Base-by-base conservation (phyloP, 2,113 vertebrate species). In the Phoxinus phoxinus region DNA sequence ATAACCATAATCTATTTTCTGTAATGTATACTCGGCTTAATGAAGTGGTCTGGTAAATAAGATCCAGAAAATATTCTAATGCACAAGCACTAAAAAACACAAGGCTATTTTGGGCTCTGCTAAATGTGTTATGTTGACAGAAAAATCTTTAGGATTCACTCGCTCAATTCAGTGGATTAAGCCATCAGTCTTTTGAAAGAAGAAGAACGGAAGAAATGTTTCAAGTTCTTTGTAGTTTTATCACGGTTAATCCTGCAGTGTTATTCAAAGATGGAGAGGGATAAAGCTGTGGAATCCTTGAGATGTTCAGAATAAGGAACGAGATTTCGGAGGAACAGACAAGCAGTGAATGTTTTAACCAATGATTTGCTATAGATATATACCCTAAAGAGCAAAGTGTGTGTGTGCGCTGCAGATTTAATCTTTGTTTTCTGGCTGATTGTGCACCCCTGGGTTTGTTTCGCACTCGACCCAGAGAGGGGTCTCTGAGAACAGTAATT, bases 221-320 rank as follows among this genome's bases (percentile, higher is more conserved):
- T 51, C 79, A 51, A 51, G 59, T 81, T 81, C 79, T 69, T 81
- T 81, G 79, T 81, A 81, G 79, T 69, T 67, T 65, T 81, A 51
- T 81, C 79, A 21, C 25, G 21, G 61, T 81, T 81, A 81, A 81
- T 81, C 79, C 79, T 27, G 23, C 25, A 67, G 61, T 32, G 61
- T 81, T 81, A 81, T 69, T 67, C 61, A 65, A 67, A 81, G 79
- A 81, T 81, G 41, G 41, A 74, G 6, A n/a, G 59, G 65, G 76
- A 80, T 71, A 71, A 81, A 69, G 59, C 79, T 25, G 23, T 67
- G 21, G 74, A 23, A 76, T 67, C 61, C 61, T 23, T 67, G 61
- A 69, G 37, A 46, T 30, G 17, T 35, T 51, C 61, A 15, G 61
- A 37, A 44, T 12, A 35, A 78, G 4, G n/a, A 80, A 7, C 3